These are phyloP conservation scores for Oryzias celebensis DNA, from an alignment of 2,113 vertebrate genomes.

Conservation along the genomic window DNA sequence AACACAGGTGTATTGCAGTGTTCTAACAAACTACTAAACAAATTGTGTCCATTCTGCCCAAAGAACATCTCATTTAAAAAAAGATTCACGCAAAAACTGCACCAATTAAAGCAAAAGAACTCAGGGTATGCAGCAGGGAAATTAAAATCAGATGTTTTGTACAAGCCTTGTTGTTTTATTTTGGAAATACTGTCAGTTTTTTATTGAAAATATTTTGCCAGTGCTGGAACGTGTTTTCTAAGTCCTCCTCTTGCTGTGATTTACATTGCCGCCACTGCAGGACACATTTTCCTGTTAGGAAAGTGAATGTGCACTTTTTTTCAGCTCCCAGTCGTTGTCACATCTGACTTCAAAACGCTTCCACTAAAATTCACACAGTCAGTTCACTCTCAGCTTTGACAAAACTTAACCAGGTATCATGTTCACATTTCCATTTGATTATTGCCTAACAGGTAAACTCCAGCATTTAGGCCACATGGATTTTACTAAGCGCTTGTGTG, in stretches of 20 bases:
- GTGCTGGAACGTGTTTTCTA: conserved; percentile 16
- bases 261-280: conserved; percentile 39
- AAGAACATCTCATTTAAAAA: background rate
- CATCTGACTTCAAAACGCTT: background rate
- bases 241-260: conserved; percentile 31
- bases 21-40: conserved; percentile 2
- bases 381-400: too few relatives aligned
- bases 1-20: conserved; percentile 11
- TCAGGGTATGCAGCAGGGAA: too few relatives aligned
- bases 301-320: conserved; percentile 27
- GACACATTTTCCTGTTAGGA: conserved; percentile 25
- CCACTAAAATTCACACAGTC: too few relatives aligned
- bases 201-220: conserved; percentile 10
- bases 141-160: too few relatives aligned
- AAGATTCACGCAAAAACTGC: background rate
- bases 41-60: background rate
- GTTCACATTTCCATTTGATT: too few relatives aligned
- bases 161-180: too few relatives aligned
- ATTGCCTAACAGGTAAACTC: too few relatives aligned
- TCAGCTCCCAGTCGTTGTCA: conserved; percentile 30
- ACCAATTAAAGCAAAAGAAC: too few relatives aligned
- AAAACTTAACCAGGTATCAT: too few relatives aligned
- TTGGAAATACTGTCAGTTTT: too few relatives aligned
- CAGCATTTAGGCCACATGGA: too few relatives aligned
- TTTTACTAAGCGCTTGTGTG: too few relatives aligned